phyloP scores from a whole-genome alignment of 2,113 vertebrate species.

The Oriolus oriolus region DNA sequence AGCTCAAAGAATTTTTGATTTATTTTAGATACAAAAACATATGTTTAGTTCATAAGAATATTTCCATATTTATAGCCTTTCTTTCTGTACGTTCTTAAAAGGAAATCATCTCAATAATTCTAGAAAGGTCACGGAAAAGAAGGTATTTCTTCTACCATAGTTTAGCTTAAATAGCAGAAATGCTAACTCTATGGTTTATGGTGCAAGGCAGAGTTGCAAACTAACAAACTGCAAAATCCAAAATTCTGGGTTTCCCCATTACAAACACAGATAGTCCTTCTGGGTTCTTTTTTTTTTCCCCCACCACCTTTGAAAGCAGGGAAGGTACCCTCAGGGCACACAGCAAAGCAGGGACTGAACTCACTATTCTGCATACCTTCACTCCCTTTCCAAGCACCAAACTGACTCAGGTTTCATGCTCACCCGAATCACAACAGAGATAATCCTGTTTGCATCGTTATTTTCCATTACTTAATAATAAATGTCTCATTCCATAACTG shows the following conservation, averaged over 20 bases:
- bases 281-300: not conserved
- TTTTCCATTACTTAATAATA: not conserved
- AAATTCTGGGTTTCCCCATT: not conserved
- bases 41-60: not conserved
- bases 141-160: not conserved
- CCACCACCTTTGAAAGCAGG: not conserved
- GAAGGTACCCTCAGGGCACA: not conserved
- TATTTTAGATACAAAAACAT: not conserved
- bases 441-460: not conserved
- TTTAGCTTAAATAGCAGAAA: not conserved
- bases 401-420: not conserved
- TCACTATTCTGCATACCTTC: not conserved
- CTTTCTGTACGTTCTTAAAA: not conserved
- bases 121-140: not conserved
- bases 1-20: not conserved
- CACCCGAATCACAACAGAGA: not conserved
- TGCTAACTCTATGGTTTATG: not conserved
- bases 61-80: not conserved
- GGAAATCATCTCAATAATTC: not conserved
- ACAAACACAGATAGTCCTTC: not conserved
- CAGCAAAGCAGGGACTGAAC: not conserved
- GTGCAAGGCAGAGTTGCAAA: not conserved
- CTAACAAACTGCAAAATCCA: not conserved
- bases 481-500: not conserved
- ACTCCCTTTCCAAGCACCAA: not conserved